Conservation (phyloP, 1,140 invertebrate species). For the Scaptomyza graminum region DNA sequence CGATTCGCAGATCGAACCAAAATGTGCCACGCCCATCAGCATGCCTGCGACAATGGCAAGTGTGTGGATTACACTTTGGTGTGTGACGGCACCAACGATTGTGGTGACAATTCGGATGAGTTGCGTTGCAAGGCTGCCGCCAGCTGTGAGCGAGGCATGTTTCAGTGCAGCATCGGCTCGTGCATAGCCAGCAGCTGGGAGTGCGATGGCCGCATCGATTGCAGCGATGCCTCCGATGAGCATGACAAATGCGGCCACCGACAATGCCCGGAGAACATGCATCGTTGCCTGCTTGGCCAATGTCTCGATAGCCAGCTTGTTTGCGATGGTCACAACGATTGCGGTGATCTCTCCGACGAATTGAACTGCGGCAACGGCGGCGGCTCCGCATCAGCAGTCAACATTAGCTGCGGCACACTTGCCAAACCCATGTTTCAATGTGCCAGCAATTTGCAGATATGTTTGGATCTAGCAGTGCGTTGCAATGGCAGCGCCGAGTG, state of each 20-base stretch:
- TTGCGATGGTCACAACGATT: conserved; percentile 85
- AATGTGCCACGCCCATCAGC: conserved; percentile 86
- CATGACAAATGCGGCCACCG: conserved; percentile 85
- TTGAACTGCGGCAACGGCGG: conserved; percentile 73
- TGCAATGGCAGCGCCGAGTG: conserved; percentile 90
- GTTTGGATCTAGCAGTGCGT: conserved; percentile 79
- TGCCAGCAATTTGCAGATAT: conserved; percentile 85
- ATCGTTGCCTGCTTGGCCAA: conserved; percentile 84
- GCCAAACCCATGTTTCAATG: conserved; percentile 85
- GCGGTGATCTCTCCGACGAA: conserved; percentile 85
- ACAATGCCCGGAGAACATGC: conserved; percentile 74
- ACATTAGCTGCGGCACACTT: conserved; percentile 50
- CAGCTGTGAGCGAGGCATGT: conserved; percentile 55
- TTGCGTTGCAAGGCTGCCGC: conserved; percentile 84
- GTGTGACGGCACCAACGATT: conserved; percentile 88
- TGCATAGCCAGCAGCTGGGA: conserved; percentile 90
- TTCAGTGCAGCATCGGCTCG: conserved; percentile 86
- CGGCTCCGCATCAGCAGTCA: neutral
- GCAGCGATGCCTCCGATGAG: conserved; percentile 90
- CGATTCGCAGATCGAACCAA: conserved; percentile 46
- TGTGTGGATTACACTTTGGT: conserved; percentile 86
- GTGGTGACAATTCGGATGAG: conserved; percentile 88
- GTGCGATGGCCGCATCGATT: conserved; percentile 90
- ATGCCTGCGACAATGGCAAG: conserved; percentile 94
- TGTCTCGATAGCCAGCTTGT: conserved; percentile 84